Percentiles rank a stretch among this genome's conserved stretches.
These are phyloP conservation scores for Chromoteleia sp. DNA, from an alignment of 2,888 invertebrate species.

Conservation along the genomic window DNA sequence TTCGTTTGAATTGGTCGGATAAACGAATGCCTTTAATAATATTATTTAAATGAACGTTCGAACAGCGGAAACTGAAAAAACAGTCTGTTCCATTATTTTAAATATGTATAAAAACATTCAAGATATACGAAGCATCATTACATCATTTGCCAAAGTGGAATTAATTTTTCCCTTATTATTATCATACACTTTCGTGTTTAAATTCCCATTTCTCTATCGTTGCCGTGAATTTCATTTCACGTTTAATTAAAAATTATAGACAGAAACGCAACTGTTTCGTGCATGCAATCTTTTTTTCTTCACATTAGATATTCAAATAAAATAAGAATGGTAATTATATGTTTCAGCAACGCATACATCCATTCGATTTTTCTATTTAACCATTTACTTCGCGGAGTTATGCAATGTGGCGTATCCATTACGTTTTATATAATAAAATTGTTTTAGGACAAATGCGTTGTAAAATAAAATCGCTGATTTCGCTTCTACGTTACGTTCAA, in stretches of 20 bases:
- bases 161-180: constrained; percentile 15
- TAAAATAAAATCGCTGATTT: too few species aligned
- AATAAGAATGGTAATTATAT: constrained; percentile 22
- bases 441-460: too few species aligned
- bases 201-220: not conserved
- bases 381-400: not conserved
- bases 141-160: not conserved
- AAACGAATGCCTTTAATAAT: too few species aligned
- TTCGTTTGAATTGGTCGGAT: too few species aligned
- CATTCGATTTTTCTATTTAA: constrained; percentile 4
- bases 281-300: not conserved
- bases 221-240: constrained; percentile 8
- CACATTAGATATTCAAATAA: constrained; percentile 13
- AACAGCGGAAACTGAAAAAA: too few species aligned
- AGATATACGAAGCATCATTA: not conserved
- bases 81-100: not conserved
- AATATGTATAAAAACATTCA: not conserved
- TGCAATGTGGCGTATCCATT: too few species aligned
- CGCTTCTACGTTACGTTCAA: too few species aligned
- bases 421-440: too few species aligned
- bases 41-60: too few species aligned
- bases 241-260: constrained; percentile 37
- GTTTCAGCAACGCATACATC: constrained; percentile 3
- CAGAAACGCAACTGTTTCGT: constrained; percentile 17
- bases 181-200: not conserved